Percentiles rank a stretch among this genome's conserved stretches.
Conservation (phyloP, 2,888 invertebrate genomes). For the Belgica antarctica region DNA sequence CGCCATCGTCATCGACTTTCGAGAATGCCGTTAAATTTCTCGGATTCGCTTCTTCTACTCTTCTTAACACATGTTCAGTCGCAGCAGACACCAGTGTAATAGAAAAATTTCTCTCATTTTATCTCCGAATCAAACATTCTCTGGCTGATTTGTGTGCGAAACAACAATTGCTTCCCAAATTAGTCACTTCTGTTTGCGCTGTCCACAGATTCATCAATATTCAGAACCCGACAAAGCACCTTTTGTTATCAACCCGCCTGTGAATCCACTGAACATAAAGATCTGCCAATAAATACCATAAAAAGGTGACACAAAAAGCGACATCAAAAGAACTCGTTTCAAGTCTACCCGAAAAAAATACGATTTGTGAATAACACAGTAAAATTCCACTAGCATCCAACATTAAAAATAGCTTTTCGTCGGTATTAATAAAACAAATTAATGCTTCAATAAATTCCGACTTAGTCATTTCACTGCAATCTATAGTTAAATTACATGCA, state of each 20-base stretch:
- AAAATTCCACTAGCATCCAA: constrained; percentile 15
- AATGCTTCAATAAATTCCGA: not conserved
- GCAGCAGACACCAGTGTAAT: not conserved
- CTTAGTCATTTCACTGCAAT: not conserved
- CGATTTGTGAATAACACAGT: constrained; percentile 3
- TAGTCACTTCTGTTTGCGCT: not conserved
- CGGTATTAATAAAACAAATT: constrained; percentile 22
- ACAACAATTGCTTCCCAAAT: not conserved
- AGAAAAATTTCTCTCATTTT: not conserved
- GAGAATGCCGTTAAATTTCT: constrained; percentile 20
- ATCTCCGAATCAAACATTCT: too few relatives aligned
- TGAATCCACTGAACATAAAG: not conserved
- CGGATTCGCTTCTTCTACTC: not conserved
- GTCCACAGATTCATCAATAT: not conserved
- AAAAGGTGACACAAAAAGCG: constrained; percentile 17
- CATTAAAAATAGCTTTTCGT: constrained; percentile 1
- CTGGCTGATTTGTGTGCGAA: too few relatives aligned
- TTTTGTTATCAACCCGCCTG: constrained; percentile 4
- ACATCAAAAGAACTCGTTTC: constrained; percentile 14
- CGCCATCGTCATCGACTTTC: not conserved
- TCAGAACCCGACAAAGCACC: not conserved
- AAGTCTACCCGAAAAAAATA: not conserved
- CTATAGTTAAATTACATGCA: not conserved
- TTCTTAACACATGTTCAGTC: not conserved
- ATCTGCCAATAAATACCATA: not conserved